Percentiles rank a stretch among this genome's conserved stretches.
phyloP scores from a whole-genome alignment of 2,113 vertebrate genomes.

The Hippotragus niger region DNA sequence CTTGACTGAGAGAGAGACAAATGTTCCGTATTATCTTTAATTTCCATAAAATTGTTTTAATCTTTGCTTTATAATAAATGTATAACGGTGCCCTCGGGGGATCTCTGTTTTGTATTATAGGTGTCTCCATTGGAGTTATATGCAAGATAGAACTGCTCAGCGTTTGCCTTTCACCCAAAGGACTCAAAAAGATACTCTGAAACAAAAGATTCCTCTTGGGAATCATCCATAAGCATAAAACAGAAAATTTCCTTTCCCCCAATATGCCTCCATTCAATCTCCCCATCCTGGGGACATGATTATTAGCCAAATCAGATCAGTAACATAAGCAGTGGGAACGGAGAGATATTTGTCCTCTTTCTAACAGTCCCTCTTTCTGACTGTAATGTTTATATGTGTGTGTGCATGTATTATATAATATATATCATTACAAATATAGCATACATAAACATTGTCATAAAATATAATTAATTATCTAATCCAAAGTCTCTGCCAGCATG shows the following conservation, averaged over 20 bases:
- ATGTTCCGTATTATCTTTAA: conserved; percentile 83
- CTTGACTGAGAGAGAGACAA: conserved; percentile 81
- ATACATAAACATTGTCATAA: not conserved
- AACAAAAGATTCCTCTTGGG: conserved; percentile 61
- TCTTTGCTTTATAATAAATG: conserved; percentile 83
- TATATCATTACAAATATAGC: not conserved
- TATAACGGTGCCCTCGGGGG: conserved; percentile 70
- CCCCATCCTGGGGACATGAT: conserved; percentile 19
- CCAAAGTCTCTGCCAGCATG: conserved; percentile 46
- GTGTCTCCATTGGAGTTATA: conserved; percentile 73
- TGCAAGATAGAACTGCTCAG: conserved; percentile 59
- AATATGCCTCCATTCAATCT: not conserved
- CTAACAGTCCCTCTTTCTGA: not conserved
- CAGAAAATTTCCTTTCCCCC: conserved; percentile 19
- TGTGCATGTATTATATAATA: not conserved
- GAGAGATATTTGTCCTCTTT: not conserved
- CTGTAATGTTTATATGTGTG: not conserved
- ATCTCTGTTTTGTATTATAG: conserved; percentile 76
- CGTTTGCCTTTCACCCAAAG: conserved; percentile 65
- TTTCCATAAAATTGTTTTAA: conserved; percentile 86
- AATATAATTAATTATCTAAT: conserved; percentile 23
- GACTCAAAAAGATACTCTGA: conserved; percentile 42
- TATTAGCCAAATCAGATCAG: conserved; percentile 45
- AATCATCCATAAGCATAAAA: conserved; percentile 42
- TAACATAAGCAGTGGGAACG: not conserved